Evolutionary conservation across 1,140 invertebrate genomes (phyloP).

Genomic region (Luehdorfia chinensis): DNA sequence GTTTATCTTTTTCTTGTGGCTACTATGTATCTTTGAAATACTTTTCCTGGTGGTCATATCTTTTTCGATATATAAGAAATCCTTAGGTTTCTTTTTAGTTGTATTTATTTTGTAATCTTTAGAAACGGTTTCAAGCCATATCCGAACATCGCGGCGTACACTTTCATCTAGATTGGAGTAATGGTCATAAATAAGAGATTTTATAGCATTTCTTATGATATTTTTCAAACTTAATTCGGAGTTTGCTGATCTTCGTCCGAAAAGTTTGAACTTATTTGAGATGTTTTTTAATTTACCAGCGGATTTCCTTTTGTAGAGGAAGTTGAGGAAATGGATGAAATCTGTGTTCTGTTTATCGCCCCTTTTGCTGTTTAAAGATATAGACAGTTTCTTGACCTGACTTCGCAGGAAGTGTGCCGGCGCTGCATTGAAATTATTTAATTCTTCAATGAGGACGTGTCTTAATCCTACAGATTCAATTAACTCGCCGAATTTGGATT

Average conservation of each 20-base stretch:
- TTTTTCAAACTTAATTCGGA: neutral
- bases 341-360: neutral
- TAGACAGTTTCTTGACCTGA: neutral
- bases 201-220: neutral
- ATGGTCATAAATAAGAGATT: neutral
- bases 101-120: too few relatives aligned
- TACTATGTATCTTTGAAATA: too few relatives aligned
- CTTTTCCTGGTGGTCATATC: too few relatives aligned
- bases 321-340: neutral
- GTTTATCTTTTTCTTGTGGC: too few relatives aligned
- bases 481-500: slow-evolving; percentile 30
- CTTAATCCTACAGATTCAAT: neutral
- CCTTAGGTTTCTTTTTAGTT: too few relatives aligned
- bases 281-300: neutral
- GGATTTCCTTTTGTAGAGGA: neutral
- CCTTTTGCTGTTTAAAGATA: neutral
- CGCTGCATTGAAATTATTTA: neutral
- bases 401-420: neutral
- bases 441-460: neutral
- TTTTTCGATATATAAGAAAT: too few relatives aligned
- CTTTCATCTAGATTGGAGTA: neutral
- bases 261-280: neutral
- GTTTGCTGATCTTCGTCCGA: neutral
- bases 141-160: neutral
- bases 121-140: neutral